Base-by-base conservation (phyloP, 2,888 invertebrate genomes). In the Ophion obscuratus region DNA sequence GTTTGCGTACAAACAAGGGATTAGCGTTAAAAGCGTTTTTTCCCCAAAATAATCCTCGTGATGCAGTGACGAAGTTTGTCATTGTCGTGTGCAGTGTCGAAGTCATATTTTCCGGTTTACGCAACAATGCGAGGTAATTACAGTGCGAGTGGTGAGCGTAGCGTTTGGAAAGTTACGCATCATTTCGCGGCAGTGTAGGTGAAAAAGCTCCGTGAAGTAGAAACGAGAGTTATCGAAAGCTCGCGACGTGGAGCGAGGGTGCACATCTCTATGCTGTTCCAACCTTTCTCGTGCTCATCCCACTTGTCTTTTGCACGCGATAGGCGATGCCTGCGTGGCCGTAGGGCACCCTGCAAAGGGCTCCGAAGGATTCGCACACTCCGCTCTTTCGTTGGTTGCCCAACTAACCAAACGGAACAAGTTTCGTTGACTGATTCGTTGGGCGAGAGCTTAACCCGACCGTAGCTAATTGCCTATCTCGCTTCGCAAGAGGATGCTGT, bases 391-490 rank as follows among this genome's bases (percentile, higher is more conserved):
- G 87, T 85, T 85, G 81, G 87, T 83, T 85, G 83, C 81, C 85
- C 74, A 81, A 85, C 87, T 83, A 78, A 66, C 78, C 76, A 76
- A 83, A 81, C 81, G 79, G 82, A 86, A 84, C 82, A 86, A 86
- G 85, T 87, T 87, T 86, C 81, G 83, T 84, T 87, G 86, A 86
- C 84, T 87, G 84, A 87, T 87, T 81, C 85, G 83, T 84, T 81
- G 79, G 81, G 61, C 53, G 80, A 74, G 80, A 74, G 78, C 71
- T 84, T 83, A 83, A 87, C 84, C 84, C 84, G 83, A 83, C 59
- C 78, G 81, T 73, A 73, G 70, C 85, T 87, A 87, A 86, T 87
- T 87, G 87, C 81, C 86, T 81, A 83, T 73, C 74, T 70, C 77
- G 76, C 71, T 75, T 70, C 66, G 70, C 79, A 14, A 76, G 59